These are phyloP conservation scores for Stegophylla sp. DNA, from an alignment of 2,888 invertebrate species.

Conservation along the genomic window DNA sequence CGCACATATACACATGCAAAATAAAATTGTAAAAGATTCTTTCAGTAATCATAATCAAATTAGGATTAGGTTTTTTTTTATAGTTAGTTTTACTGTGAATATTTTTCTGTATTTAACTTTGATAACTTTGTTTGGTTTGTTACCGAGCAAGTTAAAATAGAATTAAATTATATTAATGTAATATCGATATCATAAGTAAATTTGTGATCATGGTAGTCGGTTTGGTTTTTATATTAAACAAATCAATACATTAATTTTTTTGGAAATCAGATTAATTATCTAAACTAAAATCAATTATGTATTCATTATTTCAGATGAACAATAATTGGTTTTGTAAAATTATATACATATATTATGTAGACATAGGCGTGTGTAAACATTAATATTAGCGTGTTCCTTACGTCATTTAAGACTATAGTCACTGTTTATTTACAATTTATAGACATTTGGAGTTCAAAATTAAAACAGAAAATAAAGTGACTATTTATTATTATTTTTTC, in stretches of 20 bases:
- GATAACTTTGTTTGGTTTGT: conserved; percentile 36
- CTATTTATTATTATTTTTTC: too few relatives aligned
- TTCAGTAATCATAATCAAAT: conserved; percentile 52
- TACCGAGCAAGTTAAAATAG: conserved; percentile 15
- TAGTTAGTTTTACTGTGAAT: conserved; percentile 13
- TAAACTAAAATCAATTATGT: background rate
- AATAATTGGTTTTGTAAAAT: background rate
- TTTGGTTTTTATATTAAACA: conserved; percentile 3
- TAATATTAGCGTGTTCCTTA: too few relatives aligned
- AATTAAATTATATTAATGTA: conserved; percentile 27
- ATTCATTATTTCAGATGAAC: background rate
- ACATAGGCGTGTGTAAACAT: too few relatives aligned
- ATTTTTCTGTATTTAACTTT: conserved; percentile 29
- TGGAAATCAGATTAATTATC: too few relatives aligned
- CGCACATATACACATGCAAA: conserved; percentile 22
- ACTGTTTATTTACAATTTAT: too few relatives aligned
- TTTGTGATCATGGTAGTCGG: conserved; percentile 35
- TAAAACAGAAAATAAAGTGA: too few relatives aligned
- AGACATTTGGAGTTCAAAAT: too few relatives aligned
- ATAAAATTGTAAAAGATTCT: conserved; percentile 32
- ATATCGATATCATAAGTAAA: background rate
- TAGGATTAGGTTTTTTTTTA: conserved; percentile 34
- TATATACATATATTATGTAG: background rate
- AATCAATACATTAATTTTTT: background rate
- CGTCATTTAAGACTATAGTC: too few relatives aligned